Base-by-base conservation (phyloP, 2,797 vertebrate genomes). In the Micropoecilia bifurca region DNA sequence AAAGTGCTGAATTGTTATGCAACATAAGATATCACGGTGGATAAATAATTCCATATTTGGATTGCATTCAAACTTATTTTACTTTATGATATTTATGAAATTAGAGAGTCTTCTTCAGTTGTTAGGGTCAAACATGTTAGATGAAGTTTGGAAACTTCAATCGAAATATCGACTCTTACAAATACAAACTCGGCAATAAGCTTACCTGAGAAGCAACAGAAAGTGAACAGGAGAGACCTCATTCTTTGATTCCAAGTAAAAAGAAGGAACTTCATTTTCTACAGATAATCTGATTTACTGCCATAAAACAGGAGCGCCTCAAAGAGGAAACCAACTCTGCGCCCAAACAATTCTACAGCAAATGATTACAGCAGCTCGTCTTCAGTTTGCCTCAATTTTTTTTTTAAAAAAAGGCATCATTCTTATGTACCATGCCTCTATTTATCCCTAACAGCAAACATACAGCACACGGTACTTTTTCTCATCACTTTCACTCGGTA, bases 161-260 rank as follows among this genome's bases (percentile, higher is more conserved):
- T 45, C 22, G 25, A 69, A 43, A n/a, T n/a, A 41, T 69, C 10
- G 4, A n/a, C 22, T 69, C 12, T 14, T 0, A 7, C 72, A 36
- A 73, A 73, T 50, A 4, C 9, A 59, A 30, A 13, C 12, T 22
- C 18, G 13, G 20, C 28, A 50, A 50, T 22, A 61, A 85, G 91
- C 92, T 89, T 55, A 94, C 93, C 90, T 57, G 84, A 88, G 33
- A 92, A 73, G 85, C 78, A 85, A 48, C 55, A 91, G 61, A 89
- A 69, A 7, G 87, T 3, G 4, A 85, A 0, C 4, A 85, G n/a
- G 71, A 88, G 61, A 80, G 77, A 59, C 75, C 53, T 89, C 92
- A 94, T 95, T 68, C 28, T 90, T 89, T 80, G 20, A 43, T 71
- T 41, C 36, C 18, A 59, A 12, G 43, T 33, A 28, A 84, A 77